phyloP scores from a whole-genome alignment of 2,113 vertebrate genomes.

The Tylochromis polylepis region DNA sequence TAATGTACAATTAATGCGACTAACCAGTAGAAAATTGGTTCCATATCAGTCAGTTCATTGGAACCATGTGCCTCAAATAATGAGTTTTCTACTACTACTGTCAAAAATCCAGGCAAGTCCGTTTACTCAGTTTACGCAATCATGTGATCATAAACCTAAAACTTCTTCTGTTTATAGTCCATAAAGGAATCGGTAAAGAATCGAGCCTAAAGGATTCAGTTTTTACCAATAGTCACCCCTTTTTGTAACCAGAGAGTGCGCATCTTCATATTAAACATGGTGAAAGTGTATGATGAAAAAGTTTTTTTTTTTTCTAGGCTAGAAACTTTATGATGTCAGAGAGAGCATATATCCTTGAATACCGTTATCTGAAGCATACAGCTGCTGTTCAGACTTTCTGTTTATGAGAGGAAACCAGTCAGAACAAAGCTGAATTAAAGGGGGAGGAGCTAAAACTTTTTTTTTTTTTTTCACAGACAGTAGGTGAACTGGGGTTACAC shows the following conservation, averaged over 20 bases:
- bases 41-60: background rate
- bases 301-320: background rate
- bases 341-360: background rate
- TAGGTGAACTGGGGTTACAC: background rate
- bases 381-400: background rate
- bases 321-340: background rate
- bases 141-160: background rate
- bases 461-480: background rate
- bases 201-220: rapidly evolving
- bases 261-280: background rate
- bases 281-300: background rate
- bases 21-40: background rate
- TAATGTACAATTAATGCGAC: background rate
- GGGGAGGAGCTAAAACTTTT: background rate
- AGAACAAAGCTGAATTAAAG: background rate
- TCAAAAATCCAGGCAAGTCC: background rate
- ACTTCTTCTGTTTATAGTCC: background rate
- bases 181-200: background rate
- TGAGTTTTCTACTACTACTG: rapidly evolving
- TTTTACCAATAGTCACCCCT: rapidly evolving
- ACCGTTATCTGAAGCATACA: background rate
- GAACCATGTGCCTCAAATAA: rapidly evolving
- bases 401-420: background rate
- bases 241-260: background rate
- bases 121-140: background rate